Base-by-base conservation (phyloP, 2,797 vertebrate species). In the Sebastolobus altivelis region DNA sequence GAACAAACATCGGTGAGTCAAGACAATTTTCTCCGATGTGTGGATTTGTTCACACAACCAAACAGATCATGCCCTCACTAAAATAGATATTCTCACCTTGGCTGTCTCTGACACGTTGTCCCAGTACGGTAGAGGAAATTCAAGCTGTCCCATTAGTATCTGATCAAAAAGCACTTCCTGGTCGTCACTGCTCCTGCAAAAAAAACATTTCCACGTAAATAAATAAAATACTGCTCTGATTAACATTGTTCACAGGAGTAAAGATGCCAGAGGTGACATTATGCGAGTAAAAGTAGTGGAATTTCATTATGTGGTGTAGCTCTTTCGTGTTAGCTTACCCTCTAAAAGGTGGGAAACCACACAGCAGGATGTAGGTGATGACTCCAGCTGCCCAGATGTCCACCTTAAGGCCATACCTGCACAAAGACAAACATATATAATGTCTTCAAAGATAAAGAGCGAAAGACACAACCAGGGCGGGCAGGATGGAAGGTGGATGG, bases 361-460 rank as follows among this genome's bases (percentile, higher is more conserved):
- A 99, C 70, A 99, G 96, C 70, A 99, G 95, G 89, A 99, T 99
- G 88, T 99, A 99, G 80, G 98, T 99, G 94, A 99, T 99, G 79
- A 99, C 98, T 79, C 98, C 98, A 52, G 98, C 98, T 69, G 98
- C 98, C 98, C 98, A 99, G 95, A 99, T 99, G 93, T 99, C 98
- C 94, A 99, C 98, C 89, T 99, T 99, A 95, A 99, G 96, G 94
- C 98, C 97, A 72, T 99, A 99, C 83, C 98, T 99, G 72, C 29
- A 88, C n/a, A 71, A 43, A 60, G 18, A 72, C 18, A 87, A 1
- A 82, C 1, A 55, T 55, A 61, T 22, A 2, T 20, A 7, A 49
- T 60, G 18, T 69, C 5, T 38, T 77, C 8, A 37, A 31, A 31
- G 33, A 10, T 20, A 49, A 49, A 49, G 43, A 49, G 43, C 16